phyloP scores from a whole-genome alignment of 2,888 invertebrate genomes.

The Tachina fera region DNA sequence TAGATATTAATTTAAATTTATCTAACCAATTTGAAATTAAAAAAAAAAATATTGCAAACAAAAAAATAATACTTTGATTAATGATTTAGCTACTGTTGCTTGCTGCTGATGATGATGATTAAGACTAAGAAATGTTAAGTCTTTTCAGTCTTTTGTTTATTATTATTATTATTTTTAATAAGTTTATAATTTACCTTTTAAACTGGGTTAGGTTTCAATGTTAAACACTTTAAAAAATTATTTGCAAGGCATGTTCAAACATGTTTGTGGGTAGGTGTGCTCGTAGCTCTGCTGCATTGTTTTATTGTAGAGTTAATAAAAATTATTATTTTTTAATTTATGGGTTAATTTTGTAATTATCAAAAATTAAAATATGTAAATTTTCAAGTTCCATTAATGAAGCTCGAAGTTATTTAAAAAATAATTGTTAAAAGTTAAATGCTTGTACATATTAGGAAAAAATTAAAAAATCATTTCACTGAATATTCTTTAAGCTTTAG shows the following conservation, averaged over 20 bases:
- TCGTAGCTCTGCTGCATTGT: too few relatives aligned
- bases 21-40: conserved; percentile 53
- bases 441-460: too few relatives aligned
- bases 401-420: too few relatives aligned
- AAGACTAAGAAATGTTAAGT: background rate
- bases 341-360: too few relatives aligned
- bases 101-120: conserved; percentile 17
- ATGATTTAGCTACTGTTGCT: conserved; percentile 67
- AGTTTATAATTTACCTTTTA: conserved; percentile 6
- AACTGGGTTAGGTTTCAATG: conserved; percentile 53
- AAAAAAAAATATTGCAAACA: conserved; percentile 15
- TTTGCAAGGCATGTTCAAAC: background rate
- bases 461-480: too few relatives aligned
- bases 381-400: too few relatives aligned
- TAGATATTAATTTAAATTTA: conserved; percentile 20
- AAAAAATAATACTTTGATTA: conserved; percentile 53
- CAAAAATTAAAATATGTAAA: too few relatives aligned
- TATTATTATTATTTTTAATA: conserved; percentile 4
- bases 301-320: too few relatives aligned
- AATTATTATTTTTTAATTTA: too few relatives aligned
- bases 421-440: too few relatives aligned
- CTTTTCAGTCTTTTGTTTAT: conserved; percentile 33
- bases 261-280: background rate
- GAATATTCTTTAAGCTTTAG: too few relatives aligned
- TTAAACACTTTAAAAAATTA: conserved; percentile 38